Conservation (phyloP, 2,113 vertebrate genomes). For the Xyrauchen texanus region DNA sequence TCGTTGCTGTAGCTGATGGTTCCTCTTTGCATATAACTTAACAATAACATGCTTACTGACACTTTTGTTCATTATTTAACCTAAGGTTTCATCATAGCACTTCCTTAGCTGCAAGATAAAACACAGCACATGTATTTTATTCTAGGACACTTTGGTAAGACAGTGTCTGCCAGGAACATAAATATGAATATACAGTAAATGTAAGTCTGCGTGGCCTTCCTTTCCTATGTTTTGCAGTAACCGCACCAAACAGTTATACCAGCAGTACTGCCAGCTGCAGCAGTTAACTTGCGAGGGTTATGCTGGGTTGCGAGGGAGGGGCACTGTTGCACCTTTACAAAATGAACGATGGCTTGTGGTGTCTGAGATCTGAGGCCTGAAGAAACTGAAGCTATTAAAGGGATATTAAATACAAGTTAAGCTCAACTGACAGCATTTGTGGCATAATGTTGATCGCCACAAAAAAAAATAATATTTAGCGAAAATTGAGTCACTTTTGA, state of each 20-base stretch:
- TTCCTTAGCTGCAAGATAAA: slow-evolving; percentile 16
- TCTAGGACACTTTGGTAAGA: slow-evolving; percentile 5
- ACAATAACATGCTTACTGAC: background rate
- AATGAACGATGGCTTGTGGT: background rate
- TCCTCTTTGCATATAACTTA: background rate
- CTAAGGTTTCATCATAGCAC: slow-evolving; percentile 10
- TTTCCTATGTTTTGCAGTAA: background rate
- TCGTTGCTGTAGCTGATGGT: background rate
- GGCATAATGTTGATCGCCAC: too few species aligned
- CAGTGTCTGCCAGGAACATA: background rate
- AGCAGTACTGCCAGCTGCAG: slow-evolving; percentile 16
- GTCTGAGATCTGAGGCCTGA: background rate
- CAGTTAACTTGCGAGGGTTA: background rate
- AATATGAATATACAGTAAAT: slow-evolving; percentile 23
- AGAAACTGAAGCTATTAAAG: background rate
- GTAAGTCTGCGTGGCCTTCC: slow-evolving; percentile 1
- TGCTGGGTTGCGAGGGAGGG: slow-evolving; percentile 4
- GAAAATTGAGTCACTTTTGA: too few species aligned
- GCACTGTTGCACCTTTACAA: background rate
- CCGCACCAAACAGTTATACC: slow-evolving; percentile 13
- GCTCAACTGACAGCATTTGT: too few species aligned
- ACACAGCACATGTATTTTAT: slow-evolving; percentile 26
- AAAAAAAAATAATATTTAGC: too few species aligned
- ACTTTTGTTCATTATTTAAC: slow-evolving; percentile 8
- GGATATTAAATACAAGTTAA: too few species aligned